A percentile compares a stretch with the other conserved stretches of the same genome.
These are phyloP conservation scores for Oryzias sinensis DNA, from an alignment of 2,797 vertebrate genomes.

Conservation along the genomic window DNA sequence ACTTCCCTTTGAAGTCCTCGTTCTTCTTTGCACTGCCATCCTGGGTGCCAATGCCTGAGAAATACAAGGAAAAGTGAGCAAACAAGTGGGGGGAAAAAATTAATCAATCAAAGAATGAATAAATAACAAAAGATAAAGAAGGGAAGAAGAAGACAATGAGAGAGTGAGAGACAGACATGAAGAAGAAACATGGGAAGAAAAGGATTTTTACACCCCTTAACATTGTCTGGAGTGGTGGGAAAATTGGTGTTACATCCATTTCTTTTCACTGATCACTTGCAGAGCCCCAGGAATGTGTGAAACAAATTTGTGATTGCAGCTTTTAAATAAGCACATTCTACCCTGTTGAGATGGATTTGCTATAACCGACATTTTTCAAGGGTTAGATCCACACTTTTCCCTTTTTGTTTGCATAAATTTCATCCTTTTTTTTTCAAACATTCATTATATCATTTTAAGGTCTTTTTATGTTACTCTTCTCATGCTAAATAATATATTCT, in stretches of 20 bases:
- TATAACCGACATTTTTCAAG: conserved; percentile 27
- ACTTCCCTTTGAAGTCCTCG: conserved; percentile 88
- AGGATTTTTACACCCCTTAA: conserved; percentile 17
- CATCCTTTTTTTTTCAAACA: conserved; percentile 25
- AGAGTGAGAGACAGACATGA: conserved; percentile 28
- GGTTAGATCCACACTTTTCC: conserved; percentile 10
- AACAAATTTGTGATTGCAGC: conserved; percentile 61
- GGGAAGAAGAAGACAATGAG: conserved; percentile 28
- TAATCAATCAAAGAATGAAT: not conserved
- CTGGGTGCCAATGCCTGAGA: conserved; percentile 85
- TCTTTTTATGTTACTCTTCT: conserved; percentile 40
- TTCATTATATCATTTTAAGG: conserved; percentile 34
- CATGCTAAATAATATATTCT: conserved; percentile 22
- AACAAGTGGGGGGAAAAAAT: not conserved
- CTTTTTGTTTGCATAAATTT: conserved; percentile 4
- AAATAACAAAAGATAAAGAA: conserved; percentile 19
- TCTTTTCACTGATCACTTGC: conserved; percentile 54
- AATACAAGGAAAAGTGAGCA: conserved; percentile 2
- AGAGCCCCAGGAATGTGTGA: conserved; percentile 56
- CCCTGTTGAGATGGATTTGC: conserved; percentile 52
- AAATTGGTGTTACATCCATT: conserved; percentile 42
- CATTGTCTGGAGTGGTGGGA: conserved; percentile 24
- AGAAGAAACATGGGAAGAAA: conserved; percentile 46
- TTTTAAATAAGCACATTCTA: conserved; percentile 61
- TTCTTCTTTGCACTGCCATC: conserved; percentile 87